Evolutionary conservation across 2,113 vertebrate species (phyloP).

Genomic region (Pleuronectes platessa): DNA sequence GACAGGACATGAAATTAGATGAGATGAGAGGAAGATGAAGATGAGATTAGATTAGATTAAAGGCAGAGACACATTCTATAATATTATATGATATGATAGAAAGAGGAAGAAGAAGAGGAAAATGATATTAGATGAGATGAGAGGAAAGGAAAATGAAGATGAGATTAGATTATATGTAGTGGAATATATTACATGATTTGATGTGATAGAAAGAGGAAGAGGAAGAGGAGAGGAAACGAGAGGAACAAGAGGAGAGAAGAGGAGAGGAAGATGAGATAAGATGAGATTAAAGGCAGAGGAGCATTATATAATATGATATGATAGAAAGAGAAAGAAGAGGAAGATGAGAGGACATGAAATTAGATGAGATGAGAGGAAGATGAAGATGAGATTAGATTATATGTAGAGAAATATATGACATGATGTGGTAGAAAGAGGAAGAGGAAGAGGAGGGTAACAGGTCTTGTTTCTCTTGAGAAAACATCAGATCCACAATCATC

Average conservation of each 20-base stretch:
- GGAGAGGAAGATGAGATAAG: background rate
- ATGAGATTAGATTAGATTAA: background rate
- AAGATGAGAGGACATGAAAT: too few species aligned
- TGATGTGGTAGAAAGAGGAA: too few species aligned
- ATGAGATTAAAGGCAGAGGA: background rate
- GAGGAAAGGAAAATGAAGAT: background rate
- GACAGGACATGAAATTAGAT: background rate
- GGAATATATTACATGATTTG: too few species aligned
- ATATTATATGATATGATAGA: too few species aligned
- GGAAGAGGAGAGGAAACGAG: background rate
- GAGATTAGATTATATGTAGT: background rate
- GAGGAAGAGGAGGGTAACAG: constrained; percentile 2
- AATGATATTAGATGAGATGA: background rate
- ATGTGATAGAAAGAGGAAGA: background rate
- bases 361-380: too few species aligned
- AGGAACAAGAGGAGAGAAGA: background rate
- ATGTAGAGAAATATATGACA: too few species aligned
- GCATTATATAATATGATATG: too few species aligned
- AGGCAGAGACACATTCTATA: too few species aligned
- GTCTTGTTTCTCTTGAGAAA: constrained; percentile 31
- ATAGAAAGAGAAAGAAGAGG: background rate
- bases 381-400: background rate
- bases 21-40: too few species aligned
- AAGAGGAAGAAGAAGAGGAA: too few species aligned
- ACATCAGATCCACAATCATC: constrained; percentile 62